phyloP scores from a whole-genome alignment of 37 sponge, comb jelly and placozoan species.

The Cliona cf. orientalis region DNA sequence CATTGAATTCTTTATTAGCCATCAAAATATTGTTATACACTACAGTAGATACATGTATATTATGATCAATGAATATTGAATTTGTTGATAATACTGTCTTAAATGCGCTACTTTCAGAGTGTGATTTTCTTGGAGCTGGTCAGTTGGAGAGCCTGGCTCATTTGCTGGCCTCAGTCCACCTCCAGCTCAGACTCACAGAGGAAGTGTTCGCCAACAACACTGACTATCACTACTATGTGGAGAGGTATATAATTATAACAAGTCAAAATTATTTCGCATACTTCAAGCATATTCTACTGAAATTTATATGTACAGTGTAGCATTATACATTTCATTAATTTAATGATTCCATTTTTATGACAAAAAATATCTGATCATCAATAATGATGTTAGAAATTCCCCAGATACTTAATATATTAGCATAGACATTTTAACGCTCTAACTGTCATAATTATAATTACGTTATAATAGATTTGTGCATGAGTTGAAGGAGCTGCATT shows the following conservation, averaged over 20 bases:
- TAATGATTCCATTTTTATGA: not conserved
- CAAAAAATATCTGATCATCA: not conserved
- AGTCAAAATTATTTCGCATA: too few relatives aligned
- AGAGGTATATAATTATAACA: slow-evolving; percentile 65
- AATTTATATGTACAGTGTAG: too few relatives aligned
- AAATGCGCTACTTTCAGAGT: not conserved
- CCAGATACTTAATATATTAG: too few relatives aligned
- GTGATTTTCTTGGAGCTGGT: slow-evolving; percentile 1
- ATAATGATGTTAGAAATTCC: not conserved
- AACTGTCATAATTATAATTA: slow-evolving; percentile 14
- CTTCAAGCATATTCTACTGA: too few relatives aligned
- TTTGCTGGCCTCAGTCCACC: slow-evolving; percentile 74
- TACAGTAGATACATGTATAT: too few relatives aligned
- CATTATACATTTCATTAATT: too few relatives aligned
- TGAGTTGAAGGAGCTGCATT: slow-evolving; percentile 20
- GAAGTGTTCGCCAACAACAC: slow-evolving; percentile 37
- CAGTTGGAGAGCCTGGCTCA: slow-evolving; percentile 67
- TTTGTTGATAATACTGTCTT: too few relatives aligned
- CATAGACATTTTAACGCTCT: too few relatives aligned
- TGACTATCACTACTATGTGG: slow-evolving; percentile 73
- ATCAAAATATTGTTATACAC: too few relatives aligned
- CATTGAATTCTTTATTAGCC: too few relatives aligned
- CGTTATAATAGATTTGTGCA: slow-evolving; percentile 44
- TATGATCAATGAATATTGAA: too few relatives aligned
- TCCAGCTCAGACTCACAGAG: slow-evolving; percentile 29